Evolutionary conservation across 2,888 invertebrate species (phyloP).

Genomic region (Drosophila ochracea): DNA sequence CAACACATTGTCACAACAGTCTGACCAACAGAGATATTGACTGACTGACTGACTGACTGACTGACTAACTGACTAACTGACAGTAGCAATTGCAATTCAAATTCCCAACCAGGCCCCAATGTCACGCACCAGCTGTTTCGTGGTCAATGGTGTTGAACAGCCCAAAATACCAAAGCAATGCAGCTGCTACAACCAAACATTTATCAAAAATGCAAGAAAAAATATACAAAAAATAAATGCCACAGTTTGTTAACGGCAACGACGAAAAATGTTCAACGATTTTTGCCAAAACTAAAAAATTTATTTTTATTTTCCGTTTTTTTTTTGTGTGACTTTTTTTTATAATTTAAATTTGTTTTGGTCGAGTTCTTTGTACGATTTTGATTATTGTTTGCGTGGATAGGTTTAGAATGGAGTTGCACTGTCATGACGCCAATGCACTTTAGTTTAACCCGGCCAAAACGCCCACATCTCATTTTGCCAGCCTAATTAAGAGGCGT

Average conservation of each 20-base stretch:
- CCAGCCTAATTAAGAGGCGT: conserved; percentile 66
- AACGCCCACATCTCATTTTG: conserved; percentile 20
- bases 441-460: neutral
- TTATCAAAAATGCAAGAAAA: conserved; percentile 4
- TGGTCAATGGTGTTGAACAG: conserved; percentile 67
- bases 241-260: conserved; percentile 10
- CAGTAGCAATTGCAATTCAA: conserved; percentile 23
- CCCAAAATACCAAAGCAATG: conserved; percentile 23
- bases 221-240: neutral
- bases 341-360: neutral
- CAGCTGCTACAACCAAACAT: conserved; percentile 17
- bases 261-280: conserved; percentile 11
- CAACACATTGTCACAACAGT: conserved; percentile 8
- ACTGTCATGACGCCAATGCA: neutral
- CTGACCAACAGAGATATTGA: neutral
- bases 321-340: neutral
- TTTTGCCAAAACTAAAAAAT: conserved; percentile 9
- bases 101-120: conserved; percentile 20
- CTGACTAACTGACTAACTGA: neutral
- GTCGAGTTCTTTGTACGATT: neutral
- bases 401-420: neutral
- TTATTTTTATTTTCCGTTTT: neutral
- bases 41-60: neutral
- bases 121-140: conserved; percentile 60
- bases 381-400: neutral